phyloP scores from a whole-genome alignment of 2,888 invertebrate species.

The Parelbella ahira region DNA sequence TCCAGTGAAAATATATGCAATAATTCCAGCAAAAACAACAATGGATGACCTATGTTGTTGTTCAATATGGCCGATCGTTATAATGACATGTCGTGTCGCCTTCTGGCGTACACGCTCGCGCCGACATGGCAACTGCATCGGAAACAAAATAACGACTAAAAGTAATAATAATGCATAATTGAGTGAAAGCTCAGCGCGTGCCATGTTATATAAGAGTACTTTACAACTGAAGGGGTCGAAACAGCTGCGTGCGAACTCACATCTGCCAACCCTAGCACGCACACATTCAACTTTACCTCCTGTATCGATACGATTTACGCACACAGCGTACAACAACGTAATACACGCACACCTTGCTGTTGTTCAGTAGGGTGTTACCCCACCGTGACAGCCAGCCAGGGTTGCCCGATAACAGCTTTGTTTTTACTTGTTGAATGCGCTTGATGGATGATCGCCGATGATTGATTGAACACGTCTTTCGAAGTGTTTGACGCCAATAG shows the following conservation, averaged over 20 bases:
- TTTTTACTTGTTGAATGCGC: conserved; percentile 78
- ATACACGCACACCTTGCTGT: conserved; percentile 41
- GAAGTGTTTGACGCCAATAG: conserved; percentile 55
- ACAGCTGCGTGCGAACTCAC: conserved; percentile 70
- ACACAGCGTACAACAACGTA: conserved; percentile 28
- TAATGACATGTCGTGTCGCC: conserved; percentile 23
- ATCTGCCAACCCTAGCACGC: conserved; percentile 65
- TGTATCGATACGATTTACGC: conserved; percentile 35
- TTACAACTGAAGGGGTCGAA: conserved; percentile 51
- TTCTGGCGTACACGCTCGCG: conserved; percentile 29
- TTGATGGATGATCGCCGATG: conserved; percentile 73
- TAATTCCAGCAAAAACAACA: background rate
- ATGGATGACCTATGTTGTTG: conserved; percentile 3
- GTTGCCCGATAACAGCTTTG: conserved; percentile 66
- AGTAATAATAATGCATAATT: conserved; percentile 74
- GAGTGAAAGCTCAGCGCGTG: conserved; percentile 74
- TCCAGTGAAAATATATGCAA: conserved; percentile 1
- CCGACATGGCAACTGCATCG: conserved; percentile 56
- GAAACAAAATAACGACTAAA: conserved; percentile 55
- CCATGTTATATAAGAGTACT: conserved; percentile 52
- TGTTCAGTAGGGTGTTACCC: conserved; percentile 54
- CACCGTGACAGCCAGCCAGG: conserved; percentile 52
- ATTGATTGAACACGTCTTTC: conserved; percentile 63
- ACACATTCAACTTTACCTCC: conserved; percentile 33
- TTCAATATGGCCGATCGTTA: conserved; percentile 9